These are phyloP conservation scores for Sinopyrophorus schimmeli DNA, from an alignment of 2,888 invertebrate species.

Conservation along the genomic window DNA sequence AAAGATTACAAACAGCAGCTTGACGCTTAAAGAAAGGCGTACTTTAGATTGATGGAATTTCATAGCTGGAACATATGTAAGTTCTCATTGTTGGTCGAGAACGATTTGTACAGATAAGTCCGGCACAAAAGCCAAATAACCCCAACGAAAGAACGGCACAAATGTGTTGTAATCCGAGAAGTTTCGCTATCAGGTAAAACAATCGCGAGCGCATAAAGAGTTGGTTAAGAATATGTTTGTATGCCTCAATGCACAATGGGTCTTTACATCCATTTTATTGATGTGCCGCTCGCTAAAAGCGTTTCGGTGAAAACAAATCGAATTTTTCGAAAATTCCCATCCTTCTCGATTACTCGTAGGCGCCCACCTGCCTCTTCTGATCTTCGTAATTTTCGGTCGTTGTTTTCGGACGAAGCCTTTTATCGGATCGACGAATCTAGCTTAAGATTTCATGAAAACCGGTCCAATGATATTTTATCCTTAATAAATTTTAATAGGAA, in stretches of 20 bases:
- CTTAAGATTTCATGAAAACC: too few species aligned
- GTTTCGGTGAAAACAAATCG: slow-evolving; percentile 11
- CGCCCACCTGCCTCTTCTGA: too few species aligned
- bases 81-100: slow-evolving; percentile 1
- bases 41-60: too few species aligned
- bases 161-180: slow-evolving; percentile 44
- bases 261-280: slow-evolving; percentile 18
- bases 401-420: too few species aligned
- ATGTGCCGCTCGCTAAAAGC: slow-evolving; percentile 6
- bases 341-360: too few species aligned
- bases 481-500: too few species aligned
- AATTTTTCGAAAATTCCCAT: slow-evolving; percentile 19
- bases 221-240: slow-evolving; percentile 26
- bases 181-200: slow-evolving; percentile 44
- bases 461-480: too few species aligned
- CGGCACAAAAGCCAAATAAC: slow-evolving; percentile 38
- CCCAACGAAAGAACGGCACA: slow-evolving; percentile 36
- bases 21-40: too few species aligned
- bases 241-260: slow-evolving; percentile 26
- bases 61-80: slow-evolving; percentile 3
- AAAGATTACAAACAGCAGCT: too few species aligned
- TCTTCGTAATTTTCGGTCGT: neutral
- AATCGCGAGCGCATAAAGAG: slow-evolving; percentile 40
- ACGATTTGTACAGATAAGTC: slow-evolving; percentile 38
- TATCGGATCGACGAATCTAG: too few species aligned